Percentiles rank a stretch among this genome's conserved stretches.
These are phyloP conservation scores for Strigamia crassipes DNA, from an alignment of 2,888 invertebrate genomes.

Conservation along the genomic window DNA sequence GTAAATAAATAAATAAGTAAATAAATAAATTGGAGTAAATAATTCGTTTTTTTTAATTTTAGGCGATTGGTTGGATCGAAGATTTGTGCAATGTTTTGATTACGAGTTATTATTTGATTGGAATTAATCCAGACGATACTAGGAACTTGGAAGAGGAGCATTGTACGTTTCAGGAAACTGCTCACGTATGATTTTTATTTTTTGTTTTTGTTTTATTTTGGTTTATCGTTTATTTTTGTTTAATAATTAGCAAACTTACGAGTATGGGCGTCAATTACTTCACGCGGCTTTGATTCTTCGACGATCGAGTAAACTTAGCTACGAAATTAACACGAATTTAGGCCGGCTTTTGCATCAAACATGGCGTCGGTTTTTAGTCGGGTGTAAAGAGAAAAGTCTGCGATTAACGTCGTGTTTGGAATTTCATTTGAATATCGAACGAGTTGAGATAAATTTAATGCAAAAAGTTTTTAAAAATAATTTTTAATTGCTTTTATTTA, in stretches of 20 bases:
- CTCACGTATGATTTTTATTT: constrained; percentile 65
- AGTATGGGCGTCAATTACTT: constrained; percentile 78
- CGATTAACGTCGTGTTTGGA: constrained; percentile 69
- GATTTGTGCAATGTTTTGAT: constrained; percentile 75
- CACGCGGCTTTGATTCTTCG: constrained; percentile 74
- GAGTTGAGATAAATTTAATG: background rate
- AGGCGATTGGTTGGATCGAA: constrained; percentile 76
- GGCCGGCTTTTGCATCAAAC: constrained; percentile 67
- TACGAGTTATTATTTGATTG: constrained; percentile 71
- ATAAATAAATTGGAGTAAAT: background rate
- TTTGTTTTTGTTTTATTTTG: background rate
- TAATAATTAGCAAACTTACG: constrained; percentile 71
- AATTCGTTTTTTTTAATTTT: constrained; percentile 46
- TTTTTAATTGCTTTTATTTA: background rate
- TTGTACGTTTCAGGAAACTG: constrained; percentile 76
- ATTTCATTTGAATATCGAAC: background rate
- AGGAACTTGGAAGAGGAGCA: constrained; percentile 75
- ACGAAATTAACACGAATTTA: constrained; percentile 65
- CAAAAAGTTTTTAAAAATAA: background rate
- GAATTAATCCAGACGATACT: constrained; percentile 74
- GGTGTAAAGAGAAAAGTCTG: constrained; percentile 76
- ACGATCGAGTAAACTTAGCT: constrained; percentile 70
- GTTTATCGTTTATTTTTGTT: background rate
- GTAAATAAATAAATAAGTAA: constrained; percentile 56
- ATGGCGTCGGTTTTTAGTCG: constrained; percentile 71